phyloP scores from a whole-genome alignment of 2,113 vertebrate genomes.

The Vimba vimba region DNA sequence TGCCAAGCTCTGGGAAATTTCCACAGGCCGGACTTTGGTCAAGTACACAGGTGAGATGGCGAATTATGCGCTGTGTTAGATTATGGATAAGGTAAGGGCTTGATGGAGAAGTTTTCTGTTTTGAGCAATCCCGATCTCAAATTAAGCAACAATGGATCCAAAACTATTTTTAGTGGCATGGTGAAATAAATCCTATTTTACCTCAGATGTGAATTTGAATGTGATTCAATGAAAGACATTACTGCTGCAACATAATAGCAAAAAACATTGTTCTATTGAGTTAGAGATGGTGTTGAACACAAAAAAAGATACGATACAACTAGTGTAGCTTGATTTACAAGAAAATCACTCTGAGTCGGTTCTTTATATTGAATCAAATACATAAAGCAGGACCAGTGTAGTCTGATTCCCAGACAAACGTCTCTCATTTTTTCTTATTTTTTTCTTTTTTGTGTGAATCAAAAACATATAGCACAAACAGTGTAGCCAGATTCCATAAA shows the following conservation, averaged over 20 bases:
- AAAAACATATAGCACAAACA: background rate
- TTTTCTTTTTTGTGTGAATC: background rate
- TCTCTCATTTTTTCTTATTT: background rate
- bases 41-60: conserved; percentile 91
- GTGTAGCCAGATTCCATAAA: background rate
- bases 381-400: background rate
- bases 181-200: background rate
- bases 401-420: background rate
- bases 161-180: too few species aligned
- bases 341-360: background rate
- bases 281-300: too few species aligned
- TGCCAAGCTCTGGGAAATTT: conserved; percentile 98
- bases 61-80: background rate
- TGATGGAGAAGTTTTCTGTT: background rate
- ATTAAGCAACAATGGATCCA: background rate
- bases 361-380: background rate
- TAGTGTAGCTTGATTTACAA: background rate
- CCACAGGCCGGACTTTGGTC: conserved; percentile 92
- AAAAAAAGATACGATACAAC: too few species aligned
- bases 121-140: background rate
- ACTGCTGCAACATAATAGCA: background rate
- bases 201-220: background rate
- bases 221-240: background rate
- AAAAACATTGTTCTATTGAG: background rate
- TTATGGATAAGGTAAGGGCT: background rate